A percentile compares a stretch with the other conserved stretches of the same genome.
phyloP scores from a whole-genome alignment of 2,797 vertebrate genomes.

The Brotula barbata region DNA sequence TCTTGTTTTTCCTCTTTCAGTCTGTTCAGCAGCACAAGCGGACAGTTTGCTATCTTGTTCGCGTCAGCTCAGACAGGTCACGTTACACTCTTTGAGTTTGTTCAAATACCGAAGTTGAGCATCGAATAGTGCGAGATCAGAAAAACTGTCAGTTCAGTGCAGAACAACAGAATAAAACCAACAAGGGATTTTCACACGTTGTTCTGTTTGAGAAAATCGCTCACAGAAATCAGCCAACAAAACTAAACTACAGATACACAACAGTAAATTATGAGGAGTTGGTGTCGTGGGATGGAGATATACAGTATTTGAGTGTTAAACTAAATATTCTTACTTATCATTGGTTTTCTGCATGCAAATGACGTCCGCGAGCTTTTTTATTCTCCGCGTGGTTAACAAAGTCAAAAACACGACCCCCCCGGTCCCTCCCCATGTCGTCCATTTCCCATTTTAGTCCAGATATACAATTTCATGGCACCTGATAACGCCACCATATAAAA shows the following conservation, averaged over 20 bases:
- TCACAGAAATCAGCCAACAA: slow-evolving; percentile 55
- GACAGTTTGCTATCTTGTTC: slow-evolving; percentile 29
- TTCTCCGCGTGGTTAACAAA: slow-evolving; percentile 19
- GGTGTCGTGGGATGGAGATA: slow-evolving; percentile 32
- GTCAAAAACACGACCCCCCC: slow-evolving; percentile 8
- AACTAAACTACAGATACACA: slow-evolving; percentile 33
- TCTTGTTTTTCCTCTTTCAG: slow-evolving; percentile 3
- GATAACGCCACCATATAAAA: background rate
- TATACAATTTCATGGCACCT: background rate
- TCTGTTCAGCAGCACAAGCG: slow-evolving; percentile 39
- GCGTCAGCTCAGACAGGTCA: slow-evolving; percentile 33
- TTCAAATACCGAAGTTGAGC: no score
- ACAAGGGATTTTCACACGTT: slow-evolving; percentile 13
- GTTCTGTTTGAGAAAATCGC: slow-evolving; percentile 71
- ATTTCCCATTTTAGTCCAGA: background rate
- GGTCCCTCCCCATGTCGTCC: background rate
- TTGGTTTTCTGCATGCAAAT: slow-evolving; percentile 26
- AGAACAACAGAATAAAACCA: no score
- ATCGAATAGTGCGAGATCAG: no score
- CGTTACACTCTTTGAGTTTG: slow-evolving; percentile 19
- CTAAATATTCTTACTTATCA: slow-evolving; percentile 20
- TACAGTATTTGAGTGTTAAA: slow-evolving; percentile 50
- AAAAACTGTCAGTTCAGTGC: no score
- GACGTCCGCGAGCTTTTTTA: slow-evolving; percentile 24
- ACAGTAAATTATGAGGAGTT: slow-evolving; percentile 26